Evolutionary conservation across 2,888 invertebrate species (phyloP).

Genomic region (Himalopsyche tibetana): DNA sequence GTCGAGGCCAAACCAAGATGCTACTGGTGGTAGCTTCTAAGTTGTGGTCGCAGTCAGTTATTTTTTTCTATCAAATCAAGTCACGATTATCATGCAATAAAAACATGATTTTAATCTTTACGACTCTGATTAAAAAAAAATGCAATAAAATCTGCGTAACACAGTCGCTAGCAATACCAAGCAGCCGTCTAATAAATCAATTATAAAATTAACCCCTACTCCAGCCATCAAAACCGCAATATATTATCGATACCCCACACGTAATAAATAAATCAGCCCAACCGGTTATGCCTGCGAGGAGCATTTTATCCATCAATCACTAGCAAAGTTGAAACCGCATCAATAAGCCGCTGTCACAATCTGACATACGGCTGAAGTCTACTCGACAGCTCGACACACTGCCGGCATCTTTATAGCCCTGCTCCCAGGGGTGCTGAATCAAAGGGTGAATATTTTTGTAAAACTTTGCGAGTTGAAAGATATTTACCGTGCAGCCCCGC

Average conservation of each 20-base stretch:
- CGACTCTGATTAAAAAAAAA: too few relatives aligned
- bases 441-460: too few relatives aligned
- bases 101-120: too few relatives aligned
- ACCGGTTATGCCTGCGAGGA: background rate
- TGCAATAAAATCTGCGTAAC: background rate
- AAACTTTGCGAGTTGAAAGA: too few relatives aligned
- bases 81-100: too few relatives aligned
- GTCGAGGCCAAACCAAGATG: too few relatives aligned
- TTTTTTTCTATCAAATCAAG: background rate
- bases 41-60: background rate
- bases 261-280: background rate
- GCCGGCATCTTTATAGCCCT: constrained; percentile 34
- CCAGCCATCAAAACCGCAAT: background rate
- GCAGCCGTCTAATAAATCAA: constrained; percentile 1
- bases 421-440: background rate
- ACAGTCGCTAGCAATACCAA: background rate
- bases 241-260: constrained; percentile 5
- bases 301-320: constrained; percentile 13
- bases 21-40: too few relatives aligned
- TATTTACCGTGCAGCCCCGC: too few relatives aligned
- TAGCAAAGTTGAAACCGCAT: background rate
- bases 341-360: constrained; percentile 5
- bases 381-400: background rate
- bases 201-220: background rate
- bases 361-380: background rate